A percentile compares a stretch with the other conserved stretches of the same genome.
Evolutionary conservation across 1,140 invertebrate genomes (phyloP).

Genomic region (Leptinotarsa defecta): DNA sequence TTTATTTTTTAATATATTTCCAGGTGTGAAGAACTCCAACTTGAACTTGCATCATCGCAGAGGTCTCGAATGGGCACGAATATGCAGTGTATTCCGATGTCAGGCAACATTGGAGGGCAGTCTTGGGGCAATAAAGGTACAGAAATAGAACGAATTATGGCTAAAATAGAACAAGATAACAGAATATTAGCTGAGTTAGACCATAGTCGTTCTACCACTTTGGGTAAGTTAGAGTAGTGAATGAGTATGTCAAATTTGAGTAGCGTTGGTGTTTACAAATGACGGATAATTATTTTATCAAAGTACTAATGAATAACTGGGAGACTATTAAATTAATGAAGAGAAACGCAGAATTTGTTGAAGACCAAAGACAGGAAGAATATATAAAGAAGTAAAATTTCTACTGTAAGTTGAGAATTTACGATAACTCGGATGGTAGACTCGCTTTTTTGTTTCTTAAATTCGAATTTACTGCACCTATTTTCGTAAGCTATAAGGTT

Average conservation of each 20-base stretch:
- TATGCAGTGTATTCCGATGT: constrained; percentile 43
- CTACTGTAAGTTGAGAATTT: too few species aligned
- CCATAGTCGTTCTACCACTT: constrained; percentile 68
- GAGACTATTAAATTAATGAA: too few species aligned
- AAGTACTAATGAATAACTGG: too few species aligned
- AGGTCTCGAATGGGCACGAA: constrained; percentile 44
- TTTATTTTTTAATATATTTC: not conserved
- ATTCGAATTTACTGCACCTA: too few species aligned
- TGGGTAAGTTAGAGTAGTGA: constrained; percentile 50
- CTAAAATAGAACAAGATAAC: constrained; percentile 89
- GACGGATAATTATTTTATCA: too few species aligned
- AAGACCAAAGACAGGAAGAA: too few species aligned
- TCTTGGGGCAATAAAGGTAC: constrained; percentile 66
- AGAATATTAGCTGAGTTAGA: constrained; percentile 88
- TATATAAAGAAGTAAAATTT: too few species aligned
- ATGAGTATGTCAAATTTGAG: not conserved
- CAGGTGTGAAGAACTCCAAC: constrained; percentile 82
- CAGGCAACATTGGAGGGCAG: constrained; percentile 59
- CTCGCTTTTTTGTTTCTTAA: too few species aligned
- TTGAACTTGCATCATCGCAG: constrained; percentile 76
- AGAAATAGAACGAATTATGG: constrained; percentile 92
- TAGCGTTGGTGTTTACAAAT: too few species aligned
- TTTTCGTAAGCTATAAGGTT: too few species aligned
- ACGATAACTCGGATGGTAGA: too few species aligned
- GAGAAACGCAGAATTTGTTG: too few species aligned